Base-by-base conservation (phyloP, 2,888 invertebrate species). In the Anoplius nigerrimus region DNA sequence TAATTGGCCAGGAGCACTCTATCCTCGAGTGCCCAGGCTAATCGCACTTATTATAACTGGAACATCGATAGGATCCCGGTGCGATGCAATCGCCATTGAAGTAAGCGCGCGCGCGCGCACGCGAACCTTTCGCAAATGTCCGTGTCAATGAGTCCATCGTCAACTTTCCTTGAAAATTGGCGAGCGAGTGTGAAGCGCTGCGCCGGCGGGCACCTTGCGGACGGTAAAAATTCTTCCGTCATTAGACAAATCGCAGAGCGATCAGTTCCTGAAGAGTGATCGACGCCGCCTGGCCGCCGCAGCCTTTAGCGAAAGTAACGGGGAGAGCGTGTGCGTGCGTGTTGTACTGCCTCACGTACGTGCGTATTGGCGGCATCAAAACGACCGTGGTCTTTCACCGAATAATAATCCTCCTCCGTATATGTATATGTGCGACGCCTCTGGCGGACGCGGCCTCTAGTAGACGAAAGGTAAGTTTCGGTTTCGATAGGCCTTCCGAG, bases 401-500 rank as follows among this genome's bases (percentile, higher is more conserved):
- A 78, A 78, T 71, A 71, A 67, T 71, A 8, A 15, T 62, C 65
- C n/a, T n/a, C n/a, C n/a, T n/a, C n/a, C n/a, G n/a, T n/a, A n/a
- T n/a, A n/a, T n/a, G n/a, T n/a, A 48, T 20, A 48, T 53, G 42
- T 48, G 43, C 20, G 27, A n/a, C 55, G 22, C 46, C 55, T 59
- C 34, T 8, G 55, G 54, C 42, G 64, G 66, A 62, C 65, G 51
- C 78, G 72, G 67, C 72, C 76, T 76, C 70, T 69, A 58, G 55
- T 64, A 69, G 60, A 71, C 58, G 74, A 66, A 76, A 79, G 71
- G 72, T 53, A 46, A 73, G 71, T 79, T 82, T 76, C 75, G 68
- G 73, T 80, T 81, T 82, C 80, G 80, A 81, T 81, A 72, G 76
- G 73, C 80, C 74, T 78, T 74, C 34, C 75, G 78, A 74, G 80